phyloP scores from a whole-genome alignment of 53 echinoderm and acorn worm genomes.

The Paracentrotus lividus region DNA sequence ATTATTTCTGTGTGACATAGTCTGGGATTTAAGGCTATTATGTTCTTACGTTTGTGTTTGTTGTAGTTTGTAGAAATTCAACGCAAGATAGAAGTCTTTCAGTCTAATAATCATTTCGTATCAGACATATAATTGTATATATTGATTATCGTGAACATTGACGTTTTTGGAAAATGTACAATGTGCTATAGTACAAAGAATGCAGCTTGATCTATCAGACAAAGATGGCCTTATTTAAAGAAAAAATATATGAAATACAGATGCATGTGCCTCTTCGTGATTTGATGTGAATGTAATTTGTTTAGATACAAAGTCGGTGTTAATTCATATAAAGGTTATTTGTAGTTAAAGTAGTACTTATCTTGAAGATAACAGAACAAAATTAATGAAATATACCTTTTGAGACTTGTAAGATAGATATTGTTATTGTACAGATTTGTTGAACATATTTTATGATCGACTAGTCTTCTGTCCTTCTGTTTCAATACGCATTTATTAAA shows the following conservation, averaged over 20 bases:
- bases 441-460: not conserved
- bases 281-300: not conserved
- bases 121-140: not conserved
- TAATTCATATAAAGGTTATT: not conserved
- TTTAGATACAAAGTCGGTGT: not conserved
- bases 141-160: not conserved
- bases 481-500: not conserved
- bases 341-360: not conserved
- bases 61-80: constrained; percentile 17
- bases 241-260: not conserved
- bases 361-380: not conserved
- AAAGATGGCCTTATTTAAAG: constrained; percentile 25
- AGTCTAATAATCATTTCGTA: not conserved
- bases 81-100: not conserved
- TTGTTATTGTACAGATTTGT: not conserved
- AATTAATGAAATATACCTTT: not conserved
- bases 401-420: not conserved
- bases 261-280: constrained; percentile 1
- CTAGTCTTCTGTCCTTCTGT: not conserved
- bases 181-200: constrained; percentile 11
- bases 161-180: not conserved
- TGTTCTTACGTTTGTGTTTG: not conserved
- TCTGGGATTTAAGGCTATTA: too few relatives aligned
- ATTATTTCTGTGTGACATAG: too few relatives aligned
- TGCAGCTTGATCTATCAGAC: not conserved